phyloP scores from a whole-genome alignment of 2,113 vertebrate genomes.

The Macaca nemestrina region DNA sequence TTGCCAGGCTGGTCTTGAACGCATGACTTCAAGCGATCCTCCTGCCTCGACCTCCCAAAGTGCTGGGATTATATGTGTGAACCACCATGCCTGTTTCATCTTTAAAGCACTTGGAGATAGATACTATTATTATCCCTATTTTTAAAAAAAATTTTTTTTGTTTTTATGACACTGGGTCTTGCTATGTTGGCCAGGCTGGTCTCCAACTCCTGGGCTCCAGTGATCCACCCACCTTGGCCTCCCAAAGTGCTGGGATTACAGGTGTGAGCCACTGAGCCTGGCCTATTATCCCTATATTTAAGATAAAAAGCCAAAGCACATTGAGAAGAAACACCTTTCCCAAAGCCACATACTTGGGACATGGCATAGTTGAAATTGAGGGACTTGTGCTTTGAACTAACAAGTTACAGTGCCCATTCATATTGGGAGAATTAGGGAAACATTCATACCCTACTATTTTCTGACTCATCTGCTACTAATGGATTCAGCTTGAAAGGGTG shows the following conservation, averaged over 20 bases:
- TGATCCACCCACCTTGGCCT: no score
- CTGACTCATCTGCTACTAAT: background rate
- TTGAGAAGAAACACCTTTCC: background rate
- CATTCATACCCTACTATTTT: accelerated
- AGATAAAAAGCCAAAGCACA: background rate
- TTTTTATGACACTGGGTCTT: no score
- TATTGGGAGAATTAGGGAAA: background rate
- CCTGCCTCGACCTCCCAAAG: no score
- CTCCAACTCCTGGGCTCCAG: no score
- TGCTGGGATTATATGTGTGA: no score
- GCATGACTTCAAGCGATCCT: no score
- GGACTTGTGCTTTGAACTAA: background rate
- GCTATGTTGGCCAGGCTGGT: no score
- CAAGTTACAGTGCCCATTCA: background rate
- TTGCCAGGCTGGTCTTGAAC: no score
- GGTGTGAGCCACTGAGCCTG: no score
- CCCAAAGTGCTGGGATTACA: no score
- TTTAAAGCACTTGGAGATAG: background rate
- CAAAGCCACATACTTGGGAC: background rate
- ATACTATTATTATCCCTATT: background rate
- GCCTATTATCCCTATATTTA: background rate
- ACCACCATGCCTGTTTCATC: background rate
- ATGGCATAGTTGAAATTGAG: background rate
- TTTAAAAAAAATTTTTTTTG: no score
- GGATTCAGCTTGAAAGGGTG: background rate